phyloP scores from a whole-genome alignment of 2,113 vertebrate species.

The Phaethon lepturus region DNA sequence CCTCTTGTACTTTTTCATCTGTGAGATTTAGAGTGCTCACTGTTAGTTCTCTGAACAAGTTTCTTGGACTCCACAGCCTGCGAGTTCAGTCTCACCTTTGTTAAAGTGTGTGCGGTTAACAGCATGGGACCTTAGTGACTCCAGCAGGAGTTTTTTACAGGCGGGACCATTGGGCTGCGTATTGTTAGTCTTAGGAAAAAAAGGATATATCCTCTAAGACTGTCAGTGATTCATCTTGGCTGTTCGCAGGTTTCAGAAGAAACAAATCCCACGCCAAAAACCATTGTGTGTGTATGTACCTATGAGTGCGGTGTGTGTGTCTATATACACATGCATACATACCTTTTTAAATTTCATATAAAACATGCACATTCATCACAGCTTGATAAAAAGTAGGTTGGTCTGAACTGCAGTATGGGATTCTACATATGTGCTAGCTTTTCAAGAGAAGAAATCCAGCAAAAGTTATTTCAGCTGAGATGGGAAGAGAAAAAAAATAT shows the following conservation, averaged over 20 bases:
- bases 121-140: background rate
- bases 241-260: background rate
- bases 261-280: background rate
- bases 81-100: background rate
- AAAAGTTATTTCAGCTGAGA: background rate
- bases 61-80: background rate
- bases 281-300: background rate
- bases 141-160: background rate
- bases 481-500: background rate
- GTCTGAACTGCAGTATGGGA: background rate
- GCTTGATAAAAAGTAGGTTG: background rate
- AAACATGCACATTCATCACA: background rate
- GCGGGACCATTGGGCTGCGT: background rate
- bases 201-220: background rate
- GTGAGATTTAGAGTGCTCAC: background rate
- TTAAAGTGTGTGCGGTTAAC: background rate
- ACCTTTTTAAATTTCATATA: background rate
- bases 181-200: background rate
- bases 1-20: background rate
- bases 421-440: background rate
- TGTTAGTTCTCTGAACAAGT: background rate
- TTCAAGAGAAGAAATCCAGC: background rate
- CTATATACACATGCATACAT: background rate
- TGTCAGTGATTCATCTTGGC: background rate
- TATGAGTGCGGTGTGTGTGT: background rate